Evolutionary conservation across 2,113 vertebrate species (phyloP).

Genomic region (Emberiza fucata): DNA sequence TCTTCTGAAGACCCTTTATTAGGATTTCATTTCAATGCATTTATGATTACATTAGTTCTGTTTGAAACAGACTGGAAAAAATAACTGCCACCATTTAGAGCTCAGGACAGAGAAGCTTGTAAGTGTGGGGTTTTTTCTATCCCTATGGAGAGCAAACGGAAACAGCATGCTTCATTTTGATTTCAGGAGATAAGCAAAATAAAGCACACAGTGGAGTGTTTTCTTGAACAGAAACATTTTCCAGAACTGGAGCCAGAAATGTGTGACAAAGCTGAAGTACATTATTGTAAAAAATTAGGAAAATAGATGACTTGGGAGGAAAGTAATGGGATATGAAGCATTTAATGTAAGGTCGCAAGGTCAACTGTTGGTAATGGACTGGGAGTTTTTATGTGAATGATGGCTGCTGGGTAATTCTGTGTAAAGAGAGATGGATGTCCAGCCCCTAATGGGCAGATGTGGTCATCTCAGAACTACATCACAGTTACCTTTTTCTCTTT

Average conservation of each 20-base stretch:
- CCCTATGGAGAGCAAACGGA: not conserved
- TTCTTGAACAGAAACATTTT: not conserved
- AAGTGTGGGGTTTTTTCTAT: not conserved
- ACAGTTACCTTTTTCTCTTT: not conserved
- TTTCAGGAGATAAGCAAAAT: conserved; percentile 34
- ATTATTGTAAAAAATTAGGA: conserved; percentile 14
- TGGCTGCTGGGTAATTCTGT: not conserved
- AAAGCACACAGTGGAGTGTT: not conserved
- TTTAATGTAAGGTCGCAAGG: not conserved
- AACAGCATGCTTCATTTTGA: not conserved
- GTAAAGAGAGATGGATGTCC: conserved; percentile 21
- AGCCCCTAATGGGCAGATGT: not conserved
- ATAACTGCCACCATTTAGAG: not conserved
- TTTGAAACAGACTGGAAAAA: conserved; percentile 27
- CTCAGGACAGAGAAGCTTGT: not conserved
- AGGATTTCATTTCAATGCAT: conserved; percentile 49
- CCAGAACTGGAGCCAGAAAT: conserved; percentile 11
- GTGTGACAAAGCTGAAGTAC: conserved; percentile 11
- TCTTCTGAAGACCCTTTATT: conserved; percentile 44
- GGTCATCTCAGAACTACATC: not conserved
- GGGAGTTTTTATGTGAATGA: conserved; percentile 20
- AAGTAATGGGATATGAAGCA: conserved; percentile 36
- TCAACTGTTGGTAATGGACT: conserved; percentile 15
- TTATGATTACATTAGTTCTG: conserved; percentile 40
- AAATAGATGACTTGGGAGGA: not conserved